phyloP scores from a whole-genome alignment of 1,140 invertebrate genomes.

The Brachionus sp. region DNA sequence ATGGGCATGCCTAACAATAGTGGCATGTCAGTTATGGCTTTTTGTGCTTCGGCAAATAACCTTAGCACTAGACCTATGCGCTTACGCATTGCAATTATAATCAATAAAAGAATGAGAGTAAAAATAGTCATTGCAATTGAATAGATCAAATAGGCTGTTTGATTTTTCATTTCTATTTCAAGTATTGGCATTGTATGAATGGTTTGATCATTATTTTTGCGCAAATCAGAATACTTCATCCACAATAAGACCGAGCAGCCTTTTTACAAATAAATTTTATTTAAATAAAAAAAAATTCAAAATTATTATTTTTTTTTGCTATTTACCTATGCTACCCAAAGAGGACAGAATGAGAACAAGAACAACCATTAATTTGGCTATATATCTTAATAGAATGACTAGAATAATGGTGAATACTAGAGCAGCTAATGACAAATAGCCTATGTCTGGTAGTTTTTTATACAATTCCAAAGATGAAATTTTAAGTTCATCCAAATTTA shows the following conservation, averaged over 20 bases:
- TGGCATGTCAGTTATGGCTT: slow-evolving; percentile 77
- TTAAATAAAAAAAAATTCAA: background rate
- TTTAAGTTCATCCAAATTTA: background rate
- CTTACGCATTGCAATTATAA: slow-evolving; percentile 74
- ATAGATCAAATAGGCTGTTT: slow-evolving; percentile 76
- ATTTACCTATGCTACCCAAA: slow-evolving; percentile 68
- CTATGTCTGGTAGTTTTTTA: background rate
- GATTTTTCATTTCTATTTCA: slow-evolving; percentile 76
- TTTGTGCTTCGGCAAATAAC: slow-evolving; percentile 77
- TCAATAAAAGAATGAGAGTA: slow-evolving; percentile 73
- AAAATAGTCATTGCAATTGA: slow-evolving; percentile 81
- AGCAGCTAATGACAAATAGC: slow-evolving; percentile 52
- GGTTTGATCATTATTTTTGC: slow-evolving; percentile 66
- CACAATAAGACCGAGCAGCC: slow-evolving; percentile 75
- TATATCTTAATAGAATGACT: slow-evolving; percentile 76
- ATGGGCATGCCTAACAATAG: slow-evolving; percentile 84
- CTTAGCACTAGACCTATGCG: slow-evolving; percentile 82
- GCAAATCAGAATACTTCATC: slow-evolving; percentile 80
- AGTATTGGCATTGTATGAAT: slow-evolving; percentile 63
- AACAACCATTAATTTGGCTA: slow-evolving; percentile 78
- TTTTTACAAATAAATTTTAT: slow-evolving; percentile 49
- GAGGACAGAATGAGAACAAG: slow-evolving; percentile 76
- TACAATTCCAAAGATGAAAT: slow-evolving; percentile 21
- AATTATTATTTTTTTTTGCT: background rate
- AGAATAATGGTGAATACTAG: slow-evolving; percentile 75